These are phyloP conservation scores for Linnaemya tessellans DNA, from an alignment of 2,888 invertebrate species.

Conservation along the genomic window DNA sequence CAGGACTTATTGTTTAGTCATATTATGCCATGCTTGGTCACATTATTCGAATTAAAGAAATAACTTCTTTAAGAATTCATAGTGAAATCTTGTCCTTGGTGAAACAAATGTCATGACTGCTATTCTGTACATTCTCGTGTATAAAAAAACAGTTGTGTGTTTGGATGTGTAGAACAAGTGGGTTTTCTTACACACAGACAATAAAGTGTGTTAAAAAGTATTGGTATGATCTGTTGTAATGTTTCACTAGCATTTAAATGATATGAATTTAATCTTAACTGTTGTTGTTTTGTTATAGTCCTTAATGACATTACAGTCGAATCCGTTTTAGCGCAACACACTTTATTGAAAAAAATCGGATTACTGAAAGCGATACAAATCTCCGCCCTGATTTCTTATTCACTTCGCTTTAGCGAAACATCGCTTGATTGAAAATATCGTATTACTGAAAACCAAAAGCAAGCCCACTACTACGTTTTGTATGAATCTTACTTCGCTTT, in stretches of 20 bases:
- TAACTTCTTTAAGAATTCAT: slow-evolving; percentile 43
- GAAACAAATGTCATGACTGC: slow-evolving; percentile 45
- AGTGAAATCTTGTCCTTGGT: slow-evolving; percentile 60
- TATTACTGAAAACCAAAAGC: too few relatives aligned
- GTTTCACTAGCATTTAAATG: slow-evolving; percentile 7
- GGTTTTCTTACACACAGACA: background rate
- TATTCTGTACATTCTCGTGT: background rate
- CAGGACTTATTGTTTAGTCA: background rate
- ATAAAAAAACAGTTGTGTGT: background rate
- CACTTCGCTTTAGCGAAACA: too few relatives aligned
- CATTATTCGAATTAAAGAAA: background rate
- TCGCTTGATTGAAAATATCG: too few relatives aligned
- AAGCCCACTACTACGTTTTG: too few relatives aligned
- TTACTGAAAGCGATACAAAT: too few relatives aligned
- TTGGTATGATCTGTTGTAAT: slow-evolving; percentile 33
- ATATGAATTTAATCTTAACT: slow-evolving; percentile 59
- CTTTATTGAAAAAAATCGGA: too few relatives aligned
- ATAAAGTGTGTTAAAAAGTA: slow-evolving; percentile 28
- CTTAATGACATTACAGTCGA: too few relatives aligned
- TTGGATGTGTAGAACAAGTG: background rate
- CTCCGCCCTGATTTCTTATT: too few relatives aligned
- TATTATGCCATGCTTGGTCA: background rate
- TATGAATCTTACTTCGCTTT: too few relatives aligned
- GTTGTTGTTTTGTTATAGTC: slow-evolving; percentile 47
- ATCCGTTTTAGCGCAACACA: too few relatives aligned